A percentile compares a stretch with the other conserved stretches of the same genome.
phyloP scores from a whole-genome alignment of 2,113 vertebrate species.

The Ptilorrhoa leucosticta region DNA sequence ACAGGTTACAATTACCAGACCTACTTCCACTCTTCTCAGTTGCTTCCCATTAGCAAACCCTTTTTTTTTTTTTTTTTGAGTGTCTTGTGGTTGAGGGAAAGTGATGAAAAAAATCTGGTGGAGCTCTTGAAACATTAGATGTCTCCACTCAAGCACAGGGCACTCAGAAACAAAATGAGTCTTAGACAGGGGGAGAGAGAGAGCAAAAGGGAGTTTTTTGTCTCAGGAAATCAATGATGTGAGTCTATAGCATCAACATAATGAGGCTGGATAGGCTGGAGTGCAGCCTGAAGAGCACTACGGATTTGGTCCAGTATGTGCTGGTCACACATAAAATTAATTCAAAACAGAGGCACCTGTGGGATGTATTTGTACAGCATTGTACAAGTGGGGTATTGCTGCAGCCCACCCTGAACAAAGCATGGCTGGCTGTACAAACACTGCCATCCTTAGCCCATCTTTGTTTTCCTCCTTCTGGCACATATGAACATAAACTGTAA shows the following conservation, averaged over 20 bases:
- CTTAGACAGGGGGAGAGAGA: neutral
- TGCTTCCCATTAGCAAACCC: neutral
- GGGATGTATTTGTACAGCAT: neutral
- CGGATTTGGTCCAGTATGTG: neutral
- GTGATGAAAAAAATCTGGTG: neutral
- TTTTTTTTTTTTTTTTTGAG: neutral
- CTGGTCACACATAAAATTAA: neutral
- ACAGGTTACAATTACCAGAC: neutral
- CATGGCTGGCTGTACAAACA: neutral
- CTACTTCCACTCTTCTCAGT: neutral
- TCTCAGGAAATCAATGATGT: neutral
- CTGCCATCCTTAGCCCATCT: neutral
- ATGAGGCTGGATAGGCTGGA: neutral
- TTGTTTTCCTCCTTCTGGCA: neutral
- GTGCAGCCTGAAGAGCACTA: neutral
- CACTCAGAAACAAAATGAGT: neutral
- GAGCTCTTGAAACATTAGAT: neutral
- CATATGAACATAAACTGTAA: neutral
- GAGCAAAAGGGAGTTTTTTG: neutral
- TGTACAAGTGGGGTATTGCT: neutral
- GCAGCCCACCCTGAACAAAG: neutral
- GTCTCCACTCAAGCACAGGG: neutral
- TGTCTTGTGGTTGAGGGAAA: neutral
- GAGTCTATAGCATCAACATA: neutral
- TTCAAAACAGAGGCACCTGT: neutral